These are phyloP conservation scores for Piaya cayana DNA, from an alignment of 2,113 vertebrate species.

Conservation along the genomic window DNA sequence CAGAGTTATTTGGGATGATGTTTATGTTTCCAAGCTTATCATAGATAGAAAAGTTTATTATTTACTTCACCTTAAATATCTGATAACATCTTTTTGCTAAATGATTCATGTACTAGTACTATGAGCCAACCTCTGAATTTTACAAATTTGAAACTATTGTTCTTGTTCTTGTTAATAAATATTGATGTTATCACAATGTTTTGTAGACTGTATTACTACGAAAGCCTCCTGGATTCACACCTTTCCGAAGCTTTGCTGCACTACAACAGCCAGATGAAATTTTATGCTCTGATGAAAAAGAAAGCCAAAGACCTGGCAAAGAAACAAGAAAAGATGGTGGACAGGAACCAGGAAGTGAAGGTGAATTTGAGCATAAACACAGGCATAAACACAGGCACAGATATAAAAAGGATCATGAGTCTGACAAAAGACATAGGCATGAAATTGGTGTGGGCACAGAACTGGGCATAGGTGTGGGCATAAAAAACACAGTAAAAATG, in stretches of 20 bases:
- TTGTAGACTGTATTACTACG: neutral
- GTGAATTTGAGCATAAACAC: neutral
- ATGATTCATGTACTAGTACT: neutral
- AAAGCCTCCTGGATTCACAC: conserved; percentile 75
- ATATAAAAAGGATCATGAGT: neutral
- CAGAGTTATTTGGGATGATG: neutral
- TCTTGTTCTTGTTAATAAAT: neutral
- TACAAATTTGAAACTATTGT: neutral
- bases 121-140: neutral
- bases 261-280: neutral
- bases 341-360: neutral
- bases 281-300: neutral
- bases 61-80: neutral
- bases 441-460: neutral
- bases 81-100: neutral
- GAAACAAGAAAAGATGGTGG: neutral
- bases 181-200: neutral
- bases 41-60: neutral
- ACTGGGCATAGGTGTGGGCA: conserved; percentile 4
- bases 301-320: neutral
- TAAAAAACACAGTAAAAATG: conserved; percentile 11
- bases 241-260: neutral
- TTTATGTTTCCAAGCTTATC: neutral
- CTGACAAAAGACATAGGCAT: neutral
- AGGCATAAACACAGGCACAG: neutral